These are phyloP conservation scores for Ranitomeya imitator DNA, from an alignment of 2,113 vertebrate genomes.

Conservation along the genomic window DNA sequence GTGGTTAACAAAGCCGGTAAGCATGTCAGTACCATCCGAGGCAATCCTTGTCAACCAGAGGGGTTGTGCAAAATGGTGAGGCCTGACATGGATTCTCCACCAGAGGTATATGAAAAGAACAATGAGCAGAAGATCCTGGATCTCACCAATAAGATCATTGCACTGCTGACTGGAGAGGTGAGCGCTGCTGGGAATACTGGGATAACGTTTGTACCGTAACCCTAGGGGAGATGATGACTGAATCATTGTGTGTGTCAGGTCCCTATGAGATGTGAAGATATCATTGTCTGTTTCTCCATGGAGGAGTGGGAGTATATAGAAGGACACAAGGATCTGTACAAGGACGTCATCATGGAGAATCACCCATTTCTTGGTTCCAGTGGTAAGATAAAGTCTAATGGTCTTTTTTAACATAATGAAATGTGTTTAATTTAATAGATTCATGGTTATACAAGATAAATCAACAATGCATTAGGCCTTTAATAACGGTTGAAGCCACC, in stretches of 20 bases:
- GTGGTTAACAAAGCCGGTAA: not conserved
- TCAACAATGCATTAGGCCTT: no score
- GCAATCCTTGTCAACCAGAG: not conserved
- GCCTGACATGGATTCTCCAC: not conserved
- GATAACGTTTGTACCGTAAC: not conserved
- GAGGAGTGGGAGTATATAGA: slow-evolving; percentile 38
- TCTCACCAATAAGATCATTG: slow-evolving; percentile 24
- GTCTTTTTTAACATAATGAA: not conserved
- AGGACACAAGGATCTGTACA: slow-evolving; percentile 27
- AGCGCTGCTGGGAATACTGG: not conserved
- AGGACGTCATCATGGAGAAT: not conserved
- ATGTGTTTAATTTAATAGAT: no score
- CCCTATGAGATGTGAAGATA: not conserved
- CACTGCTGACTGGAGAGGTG: slow-evolving; percentile 41
- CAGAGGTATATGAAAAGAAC: not conserved
- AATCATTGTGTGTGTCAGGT: slow-evolving; percentile 18
- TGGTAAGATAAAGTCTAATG: slow-evolving; percentile 11
- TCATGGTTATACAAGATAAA: no score
- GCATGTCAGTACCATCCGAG: not conserved
- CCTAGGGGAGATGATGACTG: not conserved
- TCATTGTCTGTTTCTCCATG: slow-evolving; percentile 33
- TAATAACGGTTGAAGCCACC: no score
- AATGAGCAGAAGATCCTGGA: slow-evolving; percentile 7
- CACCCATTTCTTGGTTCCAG: no score
- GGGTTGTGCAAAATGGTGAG: not conserved